phyloP scores from a whole-genome alignment of 23 tunicate species.

The Botrylloides violaceus region DNA sequence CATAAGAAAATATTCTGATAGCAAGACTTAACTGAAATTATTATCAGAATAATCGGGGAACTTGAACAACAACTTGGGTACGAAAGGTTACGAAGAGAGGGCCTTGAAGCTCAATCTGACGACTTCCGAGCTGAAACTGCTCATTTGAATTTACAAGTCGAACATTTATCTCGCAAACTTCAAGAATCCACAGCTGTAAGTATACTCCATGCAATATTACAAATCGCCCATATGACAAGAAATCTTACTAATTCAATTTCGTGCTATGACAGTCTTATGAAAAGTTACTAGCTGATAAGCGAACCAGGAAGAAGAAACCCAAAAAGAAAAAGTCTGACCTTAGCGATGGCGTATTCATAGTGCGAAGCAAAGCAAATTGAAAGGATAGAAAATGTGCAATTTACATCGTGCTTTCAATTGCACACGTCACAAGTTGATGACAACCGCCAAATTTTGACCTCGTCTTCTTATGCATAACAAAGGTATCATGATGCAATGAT shows the following conservation, averaged over 20 bases:
- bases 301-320: constrained; percentile 50
- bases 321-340: constrained; percentile 61
- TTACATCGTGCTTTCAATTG: too few species aligned
- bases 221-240: neutral
- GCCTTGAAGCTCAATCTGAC: constrained; percentile 65
- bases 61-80: constrained; percentile 61
- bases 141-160: constrained; percentile 61
- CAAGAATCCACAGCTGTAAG: constrained; percentile 60
- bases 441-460: too few species aligned
- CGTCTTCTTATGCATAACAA: too few species aligned
- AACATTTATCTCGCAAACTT: constrained; percentile 40
- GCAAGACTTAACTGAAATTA: neutral
- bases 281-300: constrained; percentile 43
- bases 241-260: neutral
- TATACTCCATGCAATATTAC: too few species aligned
- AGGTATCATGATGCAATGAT: too few species aligned
- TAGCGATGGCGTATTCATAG: constrained; percentile 54
- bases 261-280: constrained; percentile 24
- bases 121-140: constrained; percentile 80
- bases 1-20: neutral
- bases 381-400: neutral
- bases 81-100: constrained; percentile 58
- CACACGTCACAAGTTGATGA: too few species aligned
- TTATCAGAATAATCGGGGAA: constrained; percentile 32
- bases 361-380: constrained; percentile 28